Base-by-base conservation (phyloP, 2,888 invertebrate genomes). In the Psylliodes chrysocephalus region DNA sequence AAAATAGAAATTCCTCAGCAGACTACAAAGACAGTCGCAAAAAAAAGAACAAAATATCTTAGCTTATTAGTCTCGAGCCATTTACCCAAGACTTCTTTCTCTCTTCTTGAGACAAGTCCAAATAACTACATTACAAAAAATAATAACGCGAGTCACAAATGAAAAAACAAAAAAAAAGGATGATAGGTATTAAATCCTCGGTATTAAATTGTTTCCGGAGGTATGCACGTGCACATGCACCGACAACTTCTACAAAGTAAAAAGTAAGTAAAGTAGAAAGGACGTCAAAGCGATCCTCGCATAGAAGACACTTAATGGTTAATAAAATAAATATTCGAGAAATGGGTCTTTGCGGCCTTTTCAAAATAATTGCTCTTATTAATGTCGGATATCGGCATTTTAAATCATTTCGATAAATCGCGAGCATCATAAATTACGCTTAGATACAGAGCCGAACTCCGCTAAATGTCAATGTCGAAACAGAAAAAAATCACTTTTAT, bases 151-250 rank as follows among this genome's bases (percentile, higher is more conserved):
- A 47, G 25, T n/a, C n/a, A n/a, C n/a, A 38, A 38, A 38, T 3
- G 2, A 15, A 14, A 38, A 38, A 38, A 5, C 12, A 38, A 1
- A 38, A 15, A 38, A 38, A 38, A 38, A 14, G 10, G 12, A 38
- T 38, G 38, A 38, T 38, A 38, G 38, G 38, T 38, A 38, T 38
- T 38, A 38, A 38, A 38, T 38, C 38, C 38, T 38, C 38, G 15
- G 38, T 38, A 38, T 38, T n/a, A 47, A 47, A 47, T 47, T 47
- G 47, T 47, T 47, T 47, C 47, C 47, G 47, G 47, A 47, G 47
- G 47, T 22, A 47, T 47, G 47, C 47, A 47, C 47, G 47, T 47
- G 47, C n/a, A n/a, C n/a, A n/a, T 47, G 47, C 47, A 14, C 14
- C 14, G 7, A 22, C 47, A 25, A 18, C 47, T 19, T 8, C 8